Percentiles rank a stretch among this genome's conserved stretches.
Evolutionary conservation across 2,797 vertebrate genomes (phyloP).

Genomic region (Cephalopachus bancanus): DNA sequence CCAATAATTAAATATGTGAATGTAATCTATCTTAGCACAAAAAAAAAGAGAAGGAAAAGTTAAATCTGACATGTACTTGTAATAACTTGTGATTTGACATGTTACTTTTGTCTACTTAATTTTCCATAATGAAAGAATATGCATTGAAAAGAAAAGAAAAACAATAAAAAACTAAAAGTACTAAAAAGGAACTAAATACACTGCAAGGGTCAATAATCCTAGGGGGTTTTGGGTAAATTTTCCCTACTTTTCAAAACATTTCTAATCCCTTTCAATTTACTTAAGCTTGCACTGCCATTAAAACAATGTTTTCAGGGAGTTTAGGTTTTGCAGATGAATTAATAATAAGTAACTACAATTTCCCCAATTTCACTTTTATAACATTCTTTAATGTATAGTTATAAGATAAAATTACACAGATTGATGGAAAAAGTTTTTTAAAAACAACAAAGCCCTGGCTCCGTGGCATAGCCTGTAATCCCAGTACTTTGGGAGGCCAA

Average conservation of each 20-base stretch:
- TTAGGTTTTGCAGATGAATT: conserved; percentile 32
- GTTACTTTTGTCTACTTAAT: background rate
- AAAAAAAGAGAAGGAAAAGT: background rate
- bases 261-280: background rate
- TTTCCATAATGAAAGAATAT: background rate
- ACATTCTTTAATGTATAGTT: background rate
- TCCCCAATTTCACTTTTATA: background rate
- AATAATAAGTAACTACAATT: background rate
- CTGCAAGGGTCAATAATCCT: background rate
- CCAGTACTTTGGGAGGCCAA: too few relatives aligned
- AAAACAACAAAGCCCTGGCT: too few relatives aligned
- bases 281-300: background rate
- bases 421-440: background rate
- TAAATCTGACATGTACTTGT: background rate
- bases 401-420: background rate
- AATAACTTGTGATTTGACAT: background rate
- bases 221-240: background rate
- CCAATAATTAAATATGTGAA: background rate
- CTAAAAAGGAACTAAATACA: background rate
- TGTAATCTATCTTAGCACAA: background rate
- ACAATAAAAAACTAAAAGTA: background rate
- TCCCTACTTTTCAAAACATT: conserved; percentile 1
- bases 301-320: background rate
- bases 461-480: too few relatives aligned
- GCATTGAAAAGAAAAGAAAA: background rate